phyloP scores from a whole-genome alignment of 2,113 vertebrate genomes.

The Hystrix brachyura region DNA sequence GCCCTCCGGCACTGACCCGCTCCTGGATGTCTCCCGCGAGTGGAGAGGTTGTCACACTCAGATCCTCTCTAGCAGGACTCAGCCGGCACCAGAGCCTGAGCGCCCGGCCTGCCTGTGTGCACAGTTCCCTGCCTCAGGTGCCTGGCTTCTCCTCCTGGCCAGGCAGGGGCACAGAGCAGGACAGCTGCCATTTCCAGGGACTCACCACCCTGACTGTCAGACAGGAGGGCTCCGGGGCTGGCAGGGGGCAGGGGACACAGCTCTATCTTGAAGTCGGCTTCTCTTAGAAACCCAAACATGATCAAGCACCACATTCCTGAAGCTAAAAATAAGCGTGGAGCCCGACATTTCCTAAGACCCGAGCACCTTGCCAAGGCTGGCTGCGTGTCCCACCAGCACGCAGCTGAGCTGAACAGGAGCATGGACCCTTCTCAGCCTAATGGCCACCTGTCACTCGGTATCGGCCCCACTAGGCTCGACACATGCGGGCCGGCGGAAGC shows the following conservation, averaged over 20 bases:
- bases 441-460: too few species aligned
- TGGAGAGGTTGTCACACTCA: neutral
- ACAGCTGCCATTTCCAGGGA: neutral
- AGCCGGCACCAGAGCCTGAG: neutral
- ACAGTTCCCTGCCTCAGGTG: neutral
- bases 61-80: neutral
- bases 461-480: neutral
- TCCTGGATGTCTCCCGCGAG: too few species aligned
- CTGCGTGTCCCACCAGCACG: neutral
- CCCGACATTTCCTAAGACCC: constrained; percentile 71
- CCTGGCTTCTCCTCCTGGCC: neutral
- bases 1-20: too few species aligned
- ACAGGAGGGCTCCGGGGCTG: neutral
- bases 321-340: constrained; percentile 80
- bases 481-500: neutral
- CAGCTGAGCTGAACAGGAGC: neutral
- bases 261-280: constrained; percentile 58
- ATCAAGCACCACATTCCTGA: constrained; percentile 78
- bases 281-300: constrained; percentile 64
- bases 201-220: neutral
- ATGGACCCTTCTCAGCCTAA: neutral
- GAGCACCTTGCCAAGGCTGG: constrained; percentile 64
- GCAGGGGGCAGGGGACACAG: constrained; percentile 37
- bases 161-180: neutral
- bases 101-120: neutral